Evolutionary conservation across 2,113 vertebrate species (phyloP), one percentile per base, ranked within the genome.

Genomic region (Nothocercus julius): DNA sequence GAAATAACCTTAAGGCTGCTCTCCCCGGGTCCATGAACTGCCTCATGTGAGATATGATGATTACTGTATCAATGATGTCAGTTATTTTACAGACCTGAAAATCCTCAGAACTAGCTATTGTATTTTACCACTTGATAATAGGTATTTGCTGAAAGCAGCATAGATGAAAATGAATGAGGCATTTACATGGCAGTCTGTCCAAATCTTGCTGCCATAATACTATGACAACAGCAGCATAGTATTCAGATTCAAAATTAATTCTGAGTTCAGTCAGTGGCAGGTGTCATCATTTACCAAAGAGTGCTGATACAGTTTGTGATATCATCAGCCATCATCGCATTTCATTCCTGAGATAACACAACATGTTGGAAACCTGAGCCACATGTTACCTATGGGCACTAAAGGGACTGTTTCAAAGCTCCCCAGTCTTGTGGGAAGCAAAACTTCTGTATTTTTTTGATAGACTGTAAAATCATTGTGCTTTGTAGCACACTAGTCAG

Each of bases 41-140:
- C 77, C 30, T 83, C 68, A 77, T 85, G 68, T 75, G 36, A 77
- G 27, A 70, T 81, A 83, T 47, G 45, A 81, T 85, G 85, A 93
- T 87, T 80, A 70, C 13, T 61, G 21, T 75, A 61, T 90, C 83
- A 75, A 32, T 75, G 72, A 32, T 75, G 72, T 83, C 80, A 92
- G 45, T 63, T 45, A 12, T 90, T 85, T 86, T 81, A 78, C 36
- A 83, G 45, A 88, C 49, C 34, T 54, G 30, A 8, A 63, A 21
- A 61, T 12, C 24, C 88, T 88, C 42, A 8, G 16, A 56, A 75
- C 68, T 90, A 59, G 58, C 88, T 95, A 63, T 45, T 59, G 28
- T 64, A 82, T 84, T 95, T 92, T 95, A 54, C 45, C 36, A 67
- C 40, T 90, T 78, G 73, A 81, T 77, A 82, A 47, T 34, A 75